Conservation (phyloP, 2,888 invertebrate genomes). For the Lomographa bimaculata region DNA sequence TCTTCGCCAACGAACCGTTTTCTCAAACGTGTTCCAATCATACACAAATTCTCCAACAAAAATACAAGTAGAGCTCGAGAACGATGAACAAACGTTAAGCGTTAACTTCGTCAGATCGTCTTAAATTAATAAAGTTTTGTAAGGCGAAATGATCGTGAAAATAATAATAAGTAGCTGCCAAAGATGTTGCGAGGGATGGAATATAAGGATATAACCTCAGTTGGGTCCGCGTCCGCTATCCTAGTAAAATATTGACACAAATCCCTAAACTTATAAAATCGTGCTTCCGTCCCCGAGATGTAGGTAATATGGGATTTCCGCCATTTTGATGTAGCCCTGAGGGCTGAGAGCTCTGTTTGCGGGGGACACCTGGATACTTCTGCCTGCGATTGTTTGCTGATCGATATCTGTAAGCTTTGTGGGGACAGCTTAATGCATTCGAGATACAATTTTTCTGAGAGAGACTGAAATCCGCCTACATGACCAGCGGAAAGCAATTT, state of each 20-base stretch:
- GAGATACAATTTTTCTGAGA: conserved; percentile 8
- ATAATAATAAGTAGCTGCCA: conserved; percentile 24
- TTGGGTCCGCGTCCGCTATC: conserved; percentile 55
- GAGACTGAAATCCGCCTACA: not conserved
- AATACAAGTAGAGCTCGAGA: conserved; percentile 61
- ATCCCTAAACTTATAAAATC: conserved; percentile 84
- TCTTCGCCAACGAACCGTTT: conserved; percentile 59
- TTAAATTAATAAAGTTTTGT: conserved; percentile 70
- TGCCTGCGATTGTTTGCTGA: conserved; percentile 62
- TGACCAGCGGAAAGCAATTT: too few relatives aligned
- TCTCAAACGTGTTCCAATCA: conserved; percentile 72
- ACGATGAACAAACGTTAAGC: conserved; percentile 61
- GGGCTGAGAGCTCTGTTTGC: conserved; percentile 54
- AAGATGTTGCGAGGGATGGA: conserved; percentile 41
- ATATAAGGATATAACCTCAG: conserved; percentile 36
- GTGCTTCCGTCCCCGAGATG: conserved; percentile 73
- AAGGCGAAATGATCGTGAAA: conserved; percentile 30
- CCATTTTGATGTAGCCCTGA: conserved; percentile 69
- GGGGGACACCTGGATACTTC: conserved; percentile 74
- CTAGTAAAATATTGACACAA: conserved; percentile 84
- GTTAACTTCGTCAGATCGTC: conserved; percentile 44
- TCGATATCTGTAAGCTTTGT: conserved; percentile 58
- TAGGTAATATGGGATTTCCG: conserved; percentile 81
- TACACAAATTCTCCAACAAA: conserved; percentile 60
- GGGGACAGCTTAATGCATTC: conserved; percentile 20